phyloP scores from a whole-genome alignment of 2,888 invertebrate genomes.

The Idaea dimidiata region DNA sequence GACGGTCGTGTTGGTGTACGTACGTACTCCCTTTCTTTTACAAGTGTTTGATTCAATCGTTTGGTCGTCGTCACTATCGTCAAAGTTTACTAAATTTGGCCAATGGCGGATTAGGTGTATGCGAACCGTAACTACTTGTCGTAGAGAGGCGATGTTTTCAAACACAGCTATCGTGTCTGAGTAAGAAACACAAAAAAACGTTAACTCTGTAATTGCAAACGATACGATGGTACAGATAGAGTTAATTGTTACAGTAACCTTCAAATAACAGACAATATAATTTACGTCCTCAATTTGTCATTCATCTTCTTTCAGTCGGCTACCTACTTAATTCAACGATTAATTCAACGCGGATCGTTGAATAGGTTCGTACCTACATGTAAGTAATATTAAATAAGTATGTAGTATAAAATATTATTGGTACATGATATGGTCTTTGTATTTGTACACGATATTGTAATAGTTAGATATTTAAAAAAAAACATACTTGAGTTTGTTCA shows the following conservation, averaged over 20 bases:
- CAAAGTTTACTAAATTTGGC: no score
- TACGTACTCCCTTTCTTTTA: no score
- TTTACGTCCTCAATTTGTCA: background rate
- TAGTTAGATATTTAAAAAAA: no score
- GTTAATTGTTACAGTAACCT: constrained; percentile 43
- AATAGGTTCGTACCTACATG: background rate
- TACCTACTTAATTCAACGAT: background rate
- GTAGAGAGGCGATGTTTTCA: background rate
- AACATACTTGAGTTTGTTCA: no score
- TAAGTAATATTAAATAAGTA: no score
- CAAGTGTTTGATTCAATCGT: no score
- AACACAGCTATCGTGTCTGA: background rate
- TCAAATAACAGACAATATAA: constrained; percentile 31
- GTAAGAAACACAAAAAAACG: constrained; percentile 2
- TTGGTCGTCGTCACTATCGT: no score
- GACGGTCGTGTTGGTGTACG: no score
- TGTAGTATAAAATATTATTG: no score
- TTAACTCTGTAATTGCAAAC: constrained; percentile 18
- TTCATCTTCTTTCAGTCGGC: background rate
- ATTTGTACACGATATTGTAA: no score
- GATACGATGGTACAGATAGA: constrained; percentile 20
- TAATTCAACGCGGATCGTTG: background rate
- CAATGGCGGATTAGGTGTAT: no score
- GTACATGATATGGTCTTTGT: no score
- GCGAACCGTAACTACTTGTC: background rate